Evolutionary conservation across 2,797 vertebrate species (phyloP).

Genomic region (Toxotes lorentzi): DNA sequence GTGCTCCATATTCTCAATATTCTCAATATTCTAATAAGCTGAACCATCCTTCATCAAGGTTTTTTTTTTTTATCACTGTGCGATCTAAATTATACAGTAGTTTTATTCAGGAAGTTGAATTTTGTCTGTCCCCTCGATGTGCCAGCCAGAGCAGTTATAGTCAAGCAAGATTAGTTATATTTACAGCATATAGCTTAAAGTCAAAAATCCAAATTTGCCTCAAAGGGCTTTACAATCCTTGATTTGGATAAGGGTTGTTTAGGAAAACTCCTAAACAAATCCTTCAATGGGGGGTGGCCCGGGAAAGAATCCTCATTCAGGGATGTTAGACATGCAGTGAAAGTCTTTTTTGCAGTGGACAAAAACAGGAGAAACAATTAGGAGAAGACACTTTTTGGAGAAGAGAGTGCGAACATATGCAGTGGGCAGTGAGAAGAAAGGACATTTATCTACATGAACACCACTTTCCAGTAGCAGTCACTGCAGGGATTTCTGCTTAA

Average conservation of each 20-base stretch:
- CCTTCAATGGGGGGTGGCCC: background rate
- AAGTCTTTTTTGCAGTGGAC: background rate
- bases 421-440: background rate
- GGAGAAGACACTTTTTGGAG: background rate
- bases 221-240: background rate
- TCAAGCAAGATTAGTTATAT: background rate
- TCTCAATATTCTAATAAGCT: background rate
- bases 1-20: too few relatives aligned
- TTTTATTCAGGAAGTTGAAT: background rate
- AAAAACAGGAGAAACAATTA: background rate
- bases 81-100: background rate
- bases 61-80: background rate
- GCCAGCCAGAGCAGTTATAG: background rate
- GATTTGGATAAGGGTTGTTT: background rate
- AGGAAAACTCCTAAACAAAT: background rate
- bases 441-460: background rate
- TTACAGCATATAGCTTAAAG: background rate
- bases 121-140: background rate
- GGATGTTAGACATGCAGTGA: background rate
- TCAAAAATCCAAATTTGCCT: background rate
- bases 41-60: conserved; percentile 2
- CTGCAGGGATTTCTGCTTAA: background rate
- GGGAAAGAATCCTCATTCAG: background rate
- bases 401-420: background rate
- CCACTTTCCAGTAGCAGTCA: background rate